Percentiles rank a stretch among this genome's conserved stretches.
Evolutionary conservation across 2,888 invertebrate species (phyloP).

Genomic region (Caenorhabditis afra): DNA sequence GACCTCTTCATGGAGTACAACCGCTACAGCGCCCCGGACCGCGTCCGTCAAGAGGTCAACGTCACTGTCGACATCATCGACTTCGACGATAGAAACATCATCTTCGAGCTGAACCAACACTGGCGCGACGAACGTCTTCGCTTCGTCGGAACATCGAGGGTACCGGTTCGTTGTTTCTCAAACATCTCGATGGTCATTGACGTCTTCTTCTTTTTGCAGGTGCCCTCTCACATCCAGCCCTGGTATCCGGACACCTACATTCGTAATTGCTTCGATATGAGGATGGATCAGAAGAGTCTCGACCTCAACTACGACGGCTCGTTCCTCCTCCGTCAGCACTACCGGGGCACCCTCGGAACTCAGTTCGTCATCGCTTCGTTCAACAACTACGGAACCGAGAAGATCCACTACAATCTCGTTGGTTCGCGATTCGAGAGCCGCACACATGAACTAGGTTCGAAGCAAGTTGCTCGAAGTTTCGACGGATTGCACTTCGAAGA

Average conservation of each 20-base stretch:
- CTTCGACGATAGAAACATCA: slow-evolving; percentile 9
- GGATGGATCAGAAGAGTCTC: slow-evolving; percentile 32
- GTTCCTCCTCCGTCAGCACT: slow-evolving; percentile 32
- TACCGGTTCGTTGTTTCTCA: slow-evolving; percentile 36
- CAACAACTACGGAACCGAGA: slow-evolving; percentile 47
- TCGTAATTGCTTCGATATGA: slow-evolving; percentile 28
- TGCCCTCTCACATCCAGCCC: slow-evolving; percentile 41
- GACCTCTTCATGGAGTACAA: slow-evolving; percentile 61
- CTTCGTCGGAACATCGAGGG: slow-evolving; percentile 26
- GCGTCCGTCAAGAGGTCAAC: slow-evolving; percentile 35
- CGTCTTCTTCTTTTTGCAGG: no score
- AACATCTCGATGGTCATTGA: no score
- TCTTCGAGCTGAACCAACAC: slow-evolving; percentile 42
- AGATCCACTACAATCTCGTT: slow-evolving; percentile 28
- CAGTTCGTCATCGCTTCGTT: slow-evolving; percentile 32
- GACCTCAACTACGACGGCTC: slow-evolving; percentile 48
- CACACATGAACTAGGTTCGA: slow-evolving; percentile 4
- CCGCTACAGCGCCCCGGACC: slow-evolving; percentile 49
- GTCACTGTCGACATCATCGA: slow-evolving; percentile 34
- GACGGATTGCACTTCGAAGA: slow-evolving; percentile 42
- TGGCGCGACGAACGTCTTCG: slow-evolving; percentile 57
- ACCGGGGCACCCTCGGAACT: slow-evolving; percentile 8
- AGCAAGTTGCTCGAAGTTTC: slow-evolving; percentile 7
- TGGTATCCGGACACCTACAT: slow-evolving; percentile 57
- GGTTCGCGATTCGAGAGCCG: neutral